Percentiles rank a stretch among this genome's conserved stretches.
phyloP scores from a whole-genome alignment of 2,113 vertebrate genomes.

The Trachemys scripta region DNA sequence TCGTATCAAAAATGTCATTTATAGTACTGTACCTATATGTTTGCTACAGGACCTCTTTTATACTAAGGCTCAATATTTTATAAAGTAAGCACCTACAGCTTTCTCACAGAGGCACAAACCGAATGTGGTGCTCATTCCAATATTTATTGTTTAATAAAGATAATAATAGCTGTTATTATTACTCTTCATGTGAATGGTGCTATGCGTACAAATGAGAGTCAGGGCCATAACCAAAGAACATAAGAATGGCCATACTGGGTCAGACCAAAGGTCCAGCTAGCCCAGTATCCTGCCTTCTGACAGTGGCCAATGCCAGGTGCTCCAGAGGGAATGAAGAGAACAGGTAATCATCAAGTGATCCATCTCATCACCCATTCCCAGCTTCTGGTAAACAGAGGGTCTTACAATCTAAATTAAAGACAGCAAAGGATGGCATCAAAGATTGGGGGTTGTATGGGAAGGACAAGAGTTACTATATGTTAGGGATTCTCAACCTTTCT shows the following conservation, averaged over 20 bases:
- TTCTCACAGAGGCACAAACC: neutral
- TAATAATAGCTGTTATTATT: neutral
- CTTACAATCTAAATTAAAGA: neutral
- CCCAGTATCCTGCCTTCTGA: too few species aligned
- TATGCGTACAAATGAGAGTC: neutral
- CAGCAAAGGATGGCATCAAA: neutral
- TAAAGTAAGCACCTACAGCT: neutral
- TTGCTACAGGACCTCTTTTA: neutral
- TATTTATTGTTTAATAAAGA: neutral
- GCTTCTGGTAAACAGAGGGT: neutral
- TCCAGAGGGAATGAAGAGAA: too few species aligned
- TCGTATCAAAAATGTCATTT: neutral
- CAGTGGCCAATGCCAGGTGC: too few species aligned
- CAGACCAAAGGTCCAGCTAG: too few species aligned
- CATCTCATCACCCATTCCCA: too few species aligned
- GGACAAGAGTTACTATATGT: neutral
- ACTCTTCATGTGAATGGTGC: neutral
- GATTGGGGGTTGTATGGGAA: neutral
- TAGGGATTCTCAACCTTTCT: neutral
- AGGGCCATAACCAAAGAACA: neutral
- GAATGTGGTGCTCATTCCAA: neutral
- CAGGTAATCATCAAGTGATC: too few species aligned
- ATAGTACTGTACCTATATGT: neutral
- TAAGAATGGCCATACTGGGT: too few species aligned
- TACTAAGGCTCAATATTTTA: neutral